Evolutionary conservation across 1,140 invertebrate genomes (phyloP).

Genomic region (Bombus sylvicola): DNA sequence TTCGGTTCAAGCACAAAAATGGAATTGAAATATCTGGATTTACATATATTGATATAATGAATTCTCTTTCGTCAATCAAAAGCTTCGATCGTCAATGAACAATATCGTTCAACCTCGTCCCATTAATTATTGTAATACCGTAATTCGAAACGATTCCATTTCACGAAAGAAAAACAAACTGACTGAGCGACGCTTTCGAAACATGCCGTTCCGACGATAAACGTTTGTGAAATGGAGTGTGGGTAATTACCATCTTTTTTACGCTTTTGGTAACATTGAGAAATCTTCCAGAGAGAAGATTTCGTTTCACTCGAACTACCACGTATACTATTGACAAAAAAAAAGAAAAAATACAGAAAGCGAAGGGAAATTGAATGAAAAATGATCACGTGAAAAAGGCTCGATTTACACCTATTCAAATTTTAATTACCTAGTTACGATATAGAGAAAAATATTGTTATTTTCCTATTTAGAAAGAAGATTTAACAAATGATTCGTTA

Average conservation of each 20-base stretch:
- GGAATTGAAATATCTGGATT: background rate
- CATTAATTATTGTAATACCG: background rate
- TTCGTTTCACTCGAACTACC: constrained; percentile 2
- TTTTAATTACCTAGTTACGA: background rate
- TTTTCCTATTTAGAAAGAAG: background rate
- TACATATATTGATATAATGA: background rate
- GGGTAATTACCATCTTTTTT: constrained; percentile 28
- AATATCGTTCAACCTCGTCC: background rate
- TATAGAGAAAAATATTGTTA: background rate
- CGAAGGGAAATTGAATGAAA: too few species aligned
- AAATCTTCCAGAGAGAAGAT: constrained; percentile 5
- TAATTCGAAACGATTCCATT: background rate
- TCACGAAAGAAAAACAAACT: constrained; percentile 2
- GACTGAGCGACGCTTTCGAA: background rate
- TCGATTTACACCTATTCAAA: background rate
- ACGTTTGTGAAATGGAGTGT: background rate
- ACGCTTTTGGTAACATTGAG: constrained; percentile 33
- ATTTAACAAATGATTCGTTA: background rate
- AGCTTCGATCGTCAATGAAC: constrained; percentile 12
- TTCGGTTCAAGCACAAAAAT: background rate
- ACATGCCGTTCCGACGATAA: background rate
- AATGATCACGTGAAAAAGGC: background rate
- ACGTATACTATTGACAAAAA: background rate
- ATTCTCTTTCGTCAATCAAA: background rate
- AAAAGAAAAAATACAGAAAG: too few species aligned